phyloP scores from a whole-genome alignment of 2,888 invertebrate species.

The Punctoribates punctum region DNA sequence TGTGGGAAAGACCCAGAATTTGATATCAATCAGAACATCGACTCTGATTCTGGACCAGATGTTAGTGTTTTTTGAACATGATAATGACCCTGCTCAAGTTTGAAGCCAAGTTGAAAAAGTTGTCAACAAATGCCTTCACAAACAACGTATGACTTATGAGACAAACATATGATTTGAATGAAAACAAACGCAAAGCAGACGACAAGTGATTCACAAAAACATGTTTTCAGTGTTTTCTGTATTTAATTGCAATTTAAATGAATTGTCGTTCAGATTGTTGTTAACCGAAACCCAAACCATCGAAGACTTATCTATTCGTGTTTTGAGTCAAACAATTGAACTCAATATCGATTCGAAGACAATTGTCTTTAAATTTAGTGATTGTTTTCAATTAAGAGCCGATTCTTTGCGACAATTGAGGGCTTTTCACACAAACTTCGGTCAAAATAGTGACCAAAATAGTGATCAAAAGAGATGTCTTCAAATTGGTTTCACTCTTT shows the following conservation, averaged over 20 bases:
- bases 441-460: neutral
- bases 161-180: neutral
- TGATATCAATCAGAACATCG: too few species aligned
- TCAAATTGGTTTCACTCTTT: neutral
- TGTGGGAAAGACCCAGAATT: too few species aligned
- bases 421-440: neutral
- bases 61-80: too few species aligned
- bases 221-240: conserved; percentile 11
- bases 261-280: conserved; percentile 22
- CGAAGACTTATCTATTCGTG: neutral
- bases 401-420: conserved; percentile 21
- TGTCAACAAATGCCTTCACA: neutral
- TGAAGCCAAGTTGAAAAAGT: too few species aligned
- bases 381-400: neutral
- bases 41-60: too few species aligned
- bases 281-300: neutral
- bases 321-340: neutral
- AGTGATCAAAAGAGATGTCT: neutral
- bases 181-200: neutral
- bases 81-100: too few species aligned
- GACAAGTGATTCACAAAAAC: too few species aligned
- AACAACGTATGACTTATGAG: neutral
- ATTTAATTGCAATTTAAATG: neutral
- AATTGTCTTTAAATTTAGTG: neutral
- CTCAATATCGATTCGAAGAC: neutral